Conservation (phyloP, 2,888 invertebrate species). For the Xanthia togata region DNA sequence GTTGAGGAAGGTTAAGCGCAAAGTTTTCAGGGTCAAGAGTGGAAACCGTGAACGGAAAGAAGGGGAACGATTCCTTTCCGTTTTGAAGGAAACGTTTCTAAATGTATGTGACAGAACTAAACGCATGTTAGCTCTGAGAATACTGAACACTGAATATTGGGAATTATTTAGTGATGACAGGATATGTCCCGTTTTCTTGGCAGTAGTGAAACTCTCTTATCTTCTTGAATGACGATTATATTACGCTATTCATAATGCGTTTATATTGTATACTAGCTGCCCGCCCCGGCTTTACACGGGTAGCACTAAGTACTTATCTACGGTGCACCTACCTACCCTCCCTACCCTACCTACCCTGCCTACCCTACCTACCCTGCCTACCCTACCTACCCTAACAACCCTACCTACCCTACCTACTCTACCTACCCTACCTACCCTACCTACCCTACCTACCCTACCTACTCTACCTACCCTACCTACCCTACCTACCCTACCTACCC, state of each 20-base stretch:
- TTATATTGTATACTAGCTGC: too few relatives aligned
- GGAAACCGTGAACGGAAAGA: conserved; percentile 52
- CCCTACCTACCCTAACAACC: too few relatives aligned
- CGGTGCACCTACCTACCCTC: too few relatives aligned
- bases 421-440: too few relatives aligned
- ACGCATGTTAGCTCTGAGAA: conserved; percentile 18
- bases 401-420: too few relatives aligned
- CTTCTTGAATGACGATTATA: background rate
- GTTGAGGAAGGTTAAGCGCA: conserved; percentile 61
- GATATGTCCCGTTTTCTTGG: background rate
- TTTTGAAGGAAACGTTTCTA: conserved; percentile 44
- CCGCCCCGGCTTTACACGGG: too few relatives aligned
- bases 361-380: too few relatives aligned
- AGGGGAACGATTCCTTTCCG: conserved; percentile 34
- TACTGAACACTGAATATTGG: conserved; percentile 20
- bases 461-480: too few relatives aligned
- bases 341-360: too few relatives aligned
- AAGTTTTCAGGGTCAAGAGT: conserved; percentile 60
- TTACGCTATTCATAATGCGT: background rate
- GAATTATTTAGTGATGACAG: conserved; percentile 31
- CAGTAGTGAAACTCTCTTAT: background rate
- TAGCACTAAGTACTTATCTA: too few relatives aligned
- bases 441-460: too few relatives aligned
- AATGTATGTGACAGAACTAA: conserved; percentile 46
- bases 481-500: too few relatives aligned